Base-by-base conservation (phyloP, 23 tunicate genomes). In the Styela plicata region DNA sequence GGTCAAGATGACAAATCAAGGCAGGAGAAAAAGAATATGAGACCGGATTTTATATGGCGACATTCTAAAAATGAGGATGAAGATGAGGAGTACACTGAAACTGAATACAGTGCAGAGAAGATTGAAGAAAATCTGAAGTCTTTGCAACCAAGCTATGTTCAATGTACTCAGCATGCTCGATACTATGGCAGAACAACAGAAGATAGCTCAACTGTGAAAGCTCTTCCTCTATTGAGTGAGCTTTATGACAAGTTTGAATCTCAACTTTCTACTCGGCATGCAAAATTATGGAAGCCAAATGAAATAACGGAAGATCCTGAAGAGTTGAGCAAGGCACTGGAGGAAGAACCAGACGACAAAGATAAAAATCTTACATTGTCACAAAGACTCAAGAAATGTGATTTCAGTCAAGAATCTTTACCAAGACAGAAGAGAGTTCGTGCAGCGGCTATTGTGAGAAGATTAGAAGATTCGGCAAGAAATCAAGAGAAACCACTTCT, bases 121-220 rank as follows among this genome's bases (percentile, higher is more conserved):
- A 67, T 87, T 32, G 83, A 87, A 52, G 86, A 86, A 79, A 86
- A 87, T 37, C 67, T 87, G 32, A 74, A 83, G 1, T 63, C 63
- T 2, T 27, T 91, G 74, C 83, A 86, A 74, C 80, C 97, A 31
- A 79, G 85, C 57, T 91, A 91, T 78, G 74, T 84, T 23, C 97
- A 91, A 70, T 82, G 88, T 63, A 91, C 97, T 22, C 97, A 91
- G 66, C 97, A 91, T 74, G 88, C 91, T 18, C 68, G 83, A 24
- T 74, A 88, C 30, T 91, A 91, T 69, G 33, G 53, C 27, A 36
- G 81, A 44, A 44, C 33, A 24, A 76, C 81, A 52, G 64, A 76
- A 36, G 26, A 53, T n/a, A 17, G 22, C 0, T 33, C 63, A 21
- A 33, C 81, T 26, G 53, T 76, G 32, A 26, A 36, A 53, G 81